Evolutionary conservation across 1,140 invertebrate species (phyloP), one percentile per base, ranked within the genome.

Genomic region (Pteromalus puparum): DNA sequence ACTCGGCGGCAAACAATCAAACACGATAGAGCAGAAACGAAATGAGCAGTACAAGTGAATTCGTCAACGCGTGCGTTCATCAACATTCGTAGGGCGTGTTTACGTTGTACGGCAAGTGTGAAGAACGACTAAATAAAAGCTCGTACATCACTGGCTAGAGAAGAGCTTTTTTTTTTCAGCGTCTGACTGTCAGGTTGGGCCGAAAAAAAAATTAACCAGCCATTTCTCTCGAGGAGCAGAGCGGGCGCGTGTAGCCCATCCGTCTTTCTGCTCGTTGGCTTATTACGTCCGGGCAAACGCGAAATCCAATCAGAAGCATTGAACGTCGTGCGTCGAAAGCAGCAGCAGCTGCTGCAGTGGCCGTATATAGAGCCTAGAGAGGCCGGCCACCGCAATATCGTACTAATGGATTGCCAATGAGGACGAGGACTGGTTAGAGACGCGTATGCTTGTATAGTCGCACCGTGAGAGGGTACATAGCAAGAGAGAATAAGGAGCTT

Each of bases 361-460:
- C 30, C 30, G n/a, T n/a, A n/a, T 18, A 7, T 7, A 68, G n/a
- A 68, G 4, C n/a, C n/a, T n/a, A n/a, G 18, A 3, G 5, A 68
- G 26, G 67, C 4, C 18, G 67, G 13, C 46, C 46, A 18, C 46
- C 46, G 46, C 13, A 15, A 21, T 73, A 34, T 30, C 28, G 28
- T n/a, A 18, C 72, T 74, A 74, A 74, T 74, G 72, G 72, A 42
- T 74, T 42, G 72, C 34, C 34, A 42, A 74, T 74, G 34, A 42
- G 72, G 34, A 74, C 72, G 72, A 38, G 9, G 34, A 61, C 53
- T n/a, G 21, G 21, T n/a, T 61, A n/a, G 48, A 53, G 18, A 7
- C 53, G 15, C 53, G 53, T n/a, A 61, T 61, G 48, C 48, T 53
- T 53, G 18, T 61, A 61, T 61, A 61, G 15, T 6, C 21, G 7